Evolutionary conservation across 2,113 vertebrate genomes (phyloP).

Genomic region (Sus scrofa): DNA sequence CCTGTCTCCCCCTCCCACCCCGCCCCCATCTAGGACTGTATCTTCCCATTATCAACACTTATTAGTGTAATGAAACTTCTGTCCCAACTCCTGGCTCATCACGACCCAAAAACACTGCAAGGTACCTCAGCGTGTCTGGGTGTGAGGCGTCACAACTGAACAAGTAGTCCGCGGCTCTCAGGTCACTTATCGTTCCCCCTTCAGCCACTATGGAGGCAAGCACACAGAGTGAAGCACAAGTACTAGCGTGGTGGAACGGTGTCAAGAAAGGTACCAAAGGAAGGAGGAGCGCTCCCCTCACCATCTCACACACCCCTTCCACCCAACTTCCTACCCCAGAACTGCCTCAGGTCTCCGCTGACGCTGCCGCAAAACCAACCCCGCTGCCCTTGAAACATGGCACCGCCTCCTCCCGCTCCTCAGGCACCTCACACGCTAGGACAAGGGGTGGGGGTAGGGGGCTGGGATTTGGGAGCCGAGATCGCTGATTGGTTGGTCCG

Average conservation of each 20-base stretch:
- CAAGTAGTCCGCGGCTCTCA: constrained; percentile 81
- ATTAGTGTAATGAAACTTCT: neutral
- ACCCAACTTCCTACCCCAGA: constrained; percentile 86
- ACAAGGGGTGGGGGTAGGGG: fast-evolving
- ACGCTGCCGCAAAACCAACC: constrained; percentile 90
- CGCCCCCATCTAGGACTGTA: neutral
- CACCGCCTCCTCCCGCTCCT: fast-evolving
- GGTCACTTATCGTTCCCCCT: constrained; percentile 77
- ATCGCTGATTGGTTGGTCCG: constrained; percentile 61
- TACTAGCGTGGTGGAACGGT: too few species aligned
- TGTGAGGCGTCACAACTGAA: constrained; percentile 89
- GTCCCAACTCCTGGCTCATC: neutral
- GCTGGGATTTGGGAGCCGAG: neutral
- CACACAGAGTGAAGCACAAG: neutral
- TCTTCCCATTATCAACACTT: neutral
- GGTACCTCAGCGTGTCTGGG: constrained; percentile 88
- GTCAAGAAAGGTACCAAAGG: neutral
- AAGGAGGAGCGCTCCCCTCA: neutral
- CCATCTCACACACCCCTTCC: neutral
- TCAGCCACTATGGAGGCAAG: constrained; percentile 79
- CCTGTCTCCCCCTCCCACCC: neutral
- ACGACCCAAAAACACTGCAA: neutral
- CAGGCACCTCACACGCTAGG: fast-evolving
- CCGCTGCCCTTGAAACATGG: constrained; percentile 84
- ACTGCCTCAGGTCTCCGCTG: constrained; percentile 56